These are phyloP conservation scores for Plemyria rubiginata DNA, from an alignment of 2,888 invertebrate species.

Conservation along the genomic window DNA sequence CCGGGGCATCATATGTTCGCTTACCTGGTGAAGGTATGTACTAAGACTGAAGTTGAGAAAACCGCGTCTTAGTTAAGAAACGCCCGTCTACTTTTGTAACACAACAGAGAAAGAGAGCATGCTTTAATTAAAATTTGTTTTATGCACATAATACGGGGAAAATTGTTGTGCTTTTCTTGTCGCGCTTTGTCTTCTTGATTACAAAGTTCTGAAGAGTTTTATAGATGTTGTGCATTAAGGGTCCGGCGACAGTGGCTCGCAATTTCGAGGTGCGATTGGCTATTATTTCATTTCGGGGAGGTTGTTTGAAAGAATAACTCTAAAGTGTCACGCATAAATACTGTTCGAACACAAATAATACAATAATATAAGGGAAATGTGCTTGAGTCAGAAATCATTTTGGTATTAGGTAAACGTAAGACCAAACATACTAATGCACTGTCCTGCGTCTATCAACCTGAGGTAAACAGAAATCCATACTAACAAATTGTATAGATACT, in stretches of 20 bases:
- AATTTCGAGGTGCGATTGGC: too few relatives aligned
- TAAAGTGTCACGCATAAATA: too few relatives aligned
- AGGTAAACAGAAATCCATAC: too few relatives aligned
- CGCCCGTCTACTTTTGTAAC: constrained; percentile 34
- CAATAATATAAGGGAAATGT: too few relatives aligned
- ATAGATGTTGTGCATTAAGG: constrained; percentile 12
- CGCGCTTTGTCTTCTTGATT: constrained; percentile 30
- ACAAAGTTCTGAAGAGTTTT: constrained; percentile 27
- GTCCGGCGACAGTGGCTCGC: too few relatives aligned
- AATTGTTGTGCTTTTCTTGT: constrained; percentile 29
- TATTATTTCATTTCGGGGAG: too few relatives aligned
- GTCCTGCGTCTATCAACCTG: too few relatives aligned
- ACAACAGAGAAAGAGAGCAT: constrained; percentile 30
- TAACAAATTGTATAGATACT: neutral
- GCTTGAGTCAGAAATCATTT: too few relatives aligned
- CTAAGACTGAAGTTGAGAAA: constrained; percentile 28
- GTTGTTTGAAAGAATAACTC: too few relatives aligned
- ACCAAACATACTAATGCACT: too few relatives aligned
- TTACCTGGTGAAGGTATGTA: constrained; percentile 35
- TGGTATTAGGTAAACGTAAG: too few relatives aligned
- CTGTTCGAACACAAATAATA: too few relatives aligned
- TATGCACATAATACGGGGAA: constrained; percentile 27
- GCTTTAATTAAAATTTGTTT: constrained; percentile 40
- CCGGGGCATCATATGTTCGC: constrained; percentile 50
- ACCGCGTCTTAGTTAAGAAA: constrained; percentile 14